Percentiles rank a stretch among this genome's conserved stretches.
These are phyloP conservation scores for Trissolcus japonicus DNA, from an alignment of 2,888 invertebrate genomes.

Conservation along the genomic window DNA sequence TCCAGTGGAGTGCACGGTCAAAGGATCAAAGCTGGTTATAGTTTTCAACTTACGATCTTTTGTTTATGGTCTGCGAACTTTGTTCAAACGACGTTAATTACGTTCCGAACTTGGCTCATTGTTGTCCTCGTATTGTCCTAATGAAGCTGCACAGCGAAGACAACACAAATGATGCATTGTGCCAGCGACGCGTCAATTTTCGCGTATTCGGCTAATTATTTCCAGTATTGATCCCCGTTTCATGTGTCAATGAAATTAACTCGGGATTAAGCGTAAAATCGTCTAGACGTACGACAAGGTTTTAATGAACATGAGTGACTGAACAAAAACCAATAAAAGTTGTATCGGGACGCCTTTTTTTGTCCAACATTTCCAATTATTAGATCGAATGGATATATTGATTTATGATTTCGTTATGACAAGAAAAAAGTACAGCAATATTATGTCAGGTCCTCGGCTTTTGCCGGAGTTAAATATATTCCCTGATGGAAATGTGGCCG, in stretches of 20 bases:
- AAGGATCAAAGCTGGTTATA: slow-evolving; percentile 53
- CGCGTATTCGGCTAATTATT: slow-evolving; percentile 36
- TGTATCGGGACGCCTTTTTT: too few relatives aligned
- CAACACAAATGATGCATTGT: slow-evolving; percentile 51
- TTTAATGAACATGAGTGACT: background rate
- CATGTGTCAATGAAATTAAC: slow-evolving; percentile 8
- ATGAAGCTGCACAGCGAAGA: slow-evolving; percentile 42
- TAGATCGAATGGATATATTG: too few relatives aligned
- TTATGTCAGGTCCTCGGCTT: too few relatives aligned
- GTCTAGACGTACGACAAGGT: background rate
- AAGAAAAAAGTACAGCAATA: too few relatives aligned
- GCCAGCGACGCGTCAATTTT: slow-evolving; percentile 30
- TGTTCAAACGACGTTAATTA: slow-evolving; percentile 54
- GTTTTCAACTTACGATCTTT: slow-evolving; percentile 52
- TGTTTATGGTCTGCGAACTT: slow-evolving; percentile 49
- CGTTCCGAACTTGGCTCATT: slow-evolving; percentile 50
- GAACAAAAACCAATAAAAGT: too few relatives aligned
- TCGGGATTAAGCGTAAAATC: slow-evolving; percentile 13
- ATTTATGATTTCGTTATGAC: too few relatives aligned
- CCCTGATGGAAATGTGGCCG: background rate
- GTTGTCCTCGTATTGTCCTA: slow-evolving; percentile 44
- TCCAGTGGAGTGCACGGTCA: slow-evolving; percentile 5
- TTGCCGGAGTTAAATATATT: background rate
- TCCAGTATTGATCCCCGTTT: slow-evolving; percentile 20
- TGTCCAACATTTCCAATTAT: too few relatives aligned